Percentiles rank a stretch among this genome's conserved stretches.
Conservation (phyloP, 2,888 invertebrate genomes). For the Mesoligia furuncula region DNA sequence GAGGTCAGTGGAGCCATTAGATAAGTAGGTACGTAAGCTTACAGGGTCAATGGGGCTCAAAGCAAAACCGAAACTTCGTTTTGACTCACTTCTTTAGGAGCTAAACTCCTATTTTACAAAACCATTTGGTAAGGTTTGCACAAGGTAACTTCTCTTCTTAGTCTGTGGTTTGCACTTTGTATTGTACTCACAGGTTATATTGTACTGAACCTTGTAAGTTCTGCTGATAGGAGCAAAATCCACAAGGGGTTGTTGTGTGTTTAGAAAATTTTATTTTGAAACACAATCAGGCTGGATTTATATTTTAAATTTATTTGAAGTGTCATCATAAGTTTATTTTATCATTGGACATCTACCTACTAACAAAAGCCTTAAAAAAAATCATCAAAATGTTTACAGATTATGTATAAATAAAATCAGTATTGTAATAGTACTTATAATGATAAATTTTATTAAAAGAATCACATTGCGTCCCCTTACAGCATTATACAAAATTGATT, state of each 20-base stretch:
- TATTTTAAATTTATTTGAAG: neutral
- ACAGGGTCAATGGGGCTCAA: neutral
- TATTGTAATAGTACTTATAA: conserved; percentile 49
- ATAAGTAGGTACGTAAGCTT: neutral
- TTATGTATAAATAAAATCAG: conserved; percentile 44
- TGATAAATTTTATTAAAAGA: conserved; percentile 74
- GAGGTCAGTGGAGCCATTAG: neutral
- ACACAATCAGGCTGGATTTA: neutral
- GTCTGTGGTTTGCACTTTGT: too few species aligned
- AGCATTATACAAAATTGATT: conserved; percentile 74
- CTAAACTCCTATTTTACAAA: neutral
- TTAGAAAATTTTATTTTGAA: neutral
- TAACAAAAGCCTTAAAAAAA: neutral
- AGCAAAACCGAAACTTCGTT: neutral
- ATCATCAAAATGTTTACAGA: too few species aligned
- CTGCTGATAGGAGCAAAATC: neutral
- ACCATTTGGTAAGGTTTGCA: neutral
- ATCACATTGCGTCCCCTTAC: conserved; percentile 79
- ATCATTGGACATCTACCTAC: neutral
- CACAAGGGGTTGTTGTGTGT: neutral
- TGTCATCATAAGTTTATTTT: neutral
- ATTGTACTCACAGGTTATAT: neutral
- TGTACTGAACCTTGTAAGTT: neutral
- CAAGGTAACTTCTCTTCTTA: too few species aligned
- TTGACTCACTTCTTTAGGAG: neutral